Percentiles rank a stretch among this genome's conserved stretches.
Conservation (phyloP, 2,888 invertebrate genomes). For the Theretra japonica region DNA sequence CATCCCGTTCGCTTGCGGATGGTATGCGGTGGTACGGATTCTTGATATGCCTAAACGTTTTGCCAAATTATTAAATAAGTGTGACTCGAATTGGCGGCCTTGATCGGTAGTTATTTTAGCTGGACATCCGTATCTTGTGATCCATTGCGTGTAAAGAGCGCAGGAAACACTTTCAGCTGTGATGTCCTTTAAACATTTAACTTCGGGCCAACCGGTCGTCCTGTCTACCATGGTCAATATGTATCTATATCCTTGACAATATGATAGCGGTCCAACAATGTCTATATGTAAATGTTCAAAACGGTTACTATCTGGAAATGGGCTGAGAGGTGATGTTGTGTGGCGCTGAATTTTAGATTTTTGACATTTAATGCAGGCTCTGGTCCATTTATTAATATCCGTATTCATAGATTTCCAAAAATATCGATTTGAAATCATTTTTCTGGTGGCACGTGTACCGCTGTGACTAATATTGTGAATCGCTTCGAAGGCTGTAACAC, state of each 20-base stretch:
- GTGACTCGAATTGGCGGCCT: not conserved
- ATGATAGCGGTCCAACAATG: conserved; percentile 1
- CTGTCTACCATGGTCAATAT: conserved; percentile 32
- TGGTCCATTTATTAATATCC: not conserved
- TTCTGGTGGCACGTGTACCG: not conserved
- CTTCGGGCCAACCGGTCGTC: conserved; percentile 31
- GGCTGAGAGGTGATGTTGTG: not conserved
- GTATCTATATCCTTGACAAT: conserved; percentile 24
- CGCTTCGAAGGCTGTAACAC: not conserved
- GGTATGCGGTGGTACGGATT: too few species aligned
- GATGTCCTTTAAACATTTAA: not conserved
- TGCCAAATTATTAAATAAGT: too few species aligned
- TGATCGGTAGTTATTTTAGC: not conserved
- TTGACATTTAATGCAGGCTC: not conserved
- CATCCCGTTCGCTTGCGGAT: too few species aligned
- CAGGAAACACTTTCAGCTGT: not conserved
- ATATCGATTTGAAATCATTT: not conserved
- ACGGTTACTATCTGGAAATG: not conserved
- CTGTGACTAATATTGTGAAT: not conserved
- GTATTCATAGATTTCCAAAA: not conserved
- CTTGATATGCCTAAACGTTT: too few species aligned
- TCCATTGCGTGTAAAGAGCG: not conserved
- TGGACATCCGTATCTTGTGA: not conserved
- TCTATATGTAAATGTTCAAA: not conserved
- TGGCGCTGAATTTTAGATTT: not conserved